phyloP scores from a whole-genome alignment of 2,113 vertebrate species.

The Tragelaphus strepsiceros region DNA sequence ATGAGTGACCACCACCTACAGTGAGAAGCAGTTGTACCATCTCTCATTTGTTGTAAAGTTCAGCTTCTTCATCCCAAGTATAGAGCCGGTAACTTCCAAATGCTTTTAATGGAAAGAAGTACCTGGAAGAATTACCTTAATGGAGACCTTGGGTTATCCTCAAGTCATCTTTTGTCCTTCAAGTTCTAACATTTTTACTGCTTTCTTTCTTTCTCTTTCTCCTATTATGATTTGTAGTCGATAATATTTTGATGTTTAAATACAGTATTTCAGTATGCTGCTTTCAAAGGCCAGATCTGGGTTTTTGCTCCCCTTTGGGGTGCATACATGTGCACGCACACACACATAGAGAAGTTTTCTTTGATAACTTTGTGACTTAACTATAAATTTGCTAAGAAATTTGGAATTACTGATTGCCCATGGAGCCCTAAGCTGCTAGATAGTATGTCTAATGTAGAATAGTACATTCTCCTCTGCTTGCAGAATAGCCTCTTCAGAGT shows the following conservation, averaged over 20 bases:
- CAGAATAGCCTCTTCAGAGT: background rate
- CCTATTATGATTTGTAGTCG: background rate
- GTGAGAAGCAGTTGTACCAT: background rate
- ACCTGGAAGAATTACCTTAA: background rate
- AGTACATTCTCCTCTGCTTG: background rate
- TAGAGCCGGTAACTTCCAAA: background rate
- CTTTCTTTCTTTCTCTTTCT: background rate
- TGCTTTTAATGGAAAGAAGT: background rate
- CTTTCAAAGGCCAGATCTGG: background rate
- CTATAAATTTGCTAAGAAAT: background rate
- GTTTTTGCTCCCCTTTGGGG: background rate
- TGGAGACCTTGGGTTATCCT: background rate
- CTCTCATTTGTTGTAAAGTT: background rate
- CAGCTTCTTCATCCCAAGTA: background rate
- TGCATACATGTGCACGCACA: too few relatives aligned
- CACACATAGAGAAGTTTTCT: background rate
- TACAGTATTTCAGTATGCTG: background rate
- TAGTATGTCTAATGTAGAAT: background rate
- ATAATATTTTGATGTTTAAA: background rate
- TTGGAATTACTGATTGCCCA: background rate
- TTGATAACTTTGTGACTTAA: background rate
- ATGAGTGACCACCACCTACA: background rate
- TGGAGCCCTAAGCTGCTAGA: background rate
- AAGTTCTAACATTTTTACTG: background rate
- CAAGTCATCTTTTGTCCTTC: background rate